These are phyloP conservation scores for Enteromius radiatus DNA, from an alignment of 2,797 vertebrate genomes.

Conservation along the genomic window DNA sequence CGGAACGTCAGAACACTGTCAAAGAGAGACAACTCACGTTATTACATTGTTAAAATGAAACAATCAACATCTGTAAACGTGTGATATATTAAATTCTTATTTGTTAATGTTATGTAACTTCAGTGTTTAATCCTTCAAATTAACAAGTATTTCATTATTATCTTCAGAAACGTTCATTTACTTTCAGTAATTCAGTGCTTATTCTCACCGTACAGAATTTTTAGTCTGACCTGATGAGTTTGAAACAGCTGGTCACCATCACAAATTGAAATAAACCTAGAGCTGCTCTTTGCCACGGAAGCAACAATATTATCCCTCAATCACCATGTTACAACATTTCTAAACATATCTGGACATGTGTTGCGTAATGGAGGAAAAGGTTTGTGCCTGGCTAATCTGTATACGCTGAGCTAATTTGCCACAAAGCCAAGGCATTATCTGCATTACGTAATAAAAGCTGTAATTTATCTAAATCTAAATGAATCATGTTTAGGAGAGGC, in stretches of 20 bases:
- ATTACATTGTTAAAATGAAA: background rate
- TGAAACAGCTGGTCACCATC: slow-evolving; percentile 25
- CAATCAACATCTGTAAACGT: background rate
- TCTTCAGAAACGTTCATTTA: background rate
- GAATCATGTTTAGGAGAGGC: slow-evolving; percentile 31
- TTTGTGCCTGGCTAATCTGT: slow-evolving; percentile 26
- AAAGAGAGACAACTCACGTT: slow-evolving; percentile 17
- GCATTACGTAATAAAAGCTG: slow-evolving; percentile 17
- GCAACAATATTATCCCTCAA: slow-evolving; percentile 19
- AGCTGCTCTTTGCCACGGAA: slow-evolving; percentile 2
- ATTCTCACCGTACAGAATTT: background rate
- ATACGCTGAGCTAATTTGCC: slow-evolving; percentile 9
- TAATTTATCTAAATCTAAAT: slow-evolving; percentile 25
- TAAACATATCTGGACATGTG: slow-evolving; percentile 33
- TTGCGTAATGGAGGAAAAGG: slow-evolving; percentile 24
- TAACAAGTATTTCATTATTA: slow-evolving; percentile 6
- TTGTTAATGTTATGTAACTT: background rate
- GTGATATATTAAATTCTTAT: background rate
- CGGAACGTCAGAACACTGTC: slow-evolving; percentile 92
- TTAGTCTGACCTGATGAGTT: background rate
- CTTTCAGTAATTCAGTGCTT: background rate
- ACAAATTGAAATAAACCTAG: slow-evolving; percentile 8
- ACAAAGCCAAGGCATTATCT: slow-evolving; percentile 7
- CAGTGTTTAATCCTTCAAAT: background rate
- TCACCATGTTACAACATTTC: slow-evolving; percentile 11